Base-by-base conservation (phyloP, 2,113 vertebrate species). In the Clarias batrachus region DNA sequence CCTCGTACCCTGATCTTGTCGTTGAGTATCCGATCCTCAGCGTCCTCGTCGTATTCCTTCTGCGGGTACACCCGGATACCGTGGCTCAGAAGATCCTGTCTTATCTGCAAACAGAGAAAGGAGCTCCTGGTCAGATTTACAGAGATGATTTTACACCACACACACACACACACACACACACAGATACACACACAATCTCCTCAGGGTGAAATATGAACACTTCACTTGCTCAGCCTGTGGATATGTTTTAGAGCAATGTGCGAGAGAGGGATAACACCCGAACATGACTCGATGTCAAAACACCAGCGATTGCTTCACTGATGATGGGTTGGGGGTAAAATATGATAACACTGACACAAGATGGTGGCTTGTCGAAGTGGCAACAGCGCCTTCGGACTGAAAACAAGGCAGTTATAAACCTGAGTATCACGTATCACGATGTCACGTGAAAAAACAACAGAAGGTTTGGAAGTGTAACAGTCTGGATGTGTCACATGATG, bases 11-110 rank as follows among this genome's bases (percentile, higher is more conserved):
- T 95, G 87, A 99, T 98, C 90, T 95, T 95, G 92, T 97, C 87
- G 0, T 99, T 99, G 79, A 97, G 91, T 7, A 93, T 88, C 60
- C 92, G 91, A 80, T 98, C 98, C 0, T 96, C 96, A 0, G 94
- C 54, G 59, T 99, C 97, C 83, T 97, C 97, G 0, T 99, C 98
- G 0, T 96, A 95, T 84, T 97, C 96, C 81, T 93, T 95, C 93
- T 98, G 97, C 0, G 98, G 97, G 90, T 98, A 99, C 56, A 99
- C 95, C 0, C 92, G 93, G 87, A 99, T 98, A 81, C 95, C 92
- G 0, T 97, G 95, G 84, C 92, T 92, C 91, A 92, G 94, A 89
- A 99, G 92, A 91, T 99, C 96, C 80, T 95, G 93, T 90, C 97
- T 96, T 94, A 99, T 98, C 98, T 99, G 94, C 0, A 91, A n/a